Conservation (phyloP, 2,113 vertebrate species). For the Dicerorhinus sumatrensis region DNA sequence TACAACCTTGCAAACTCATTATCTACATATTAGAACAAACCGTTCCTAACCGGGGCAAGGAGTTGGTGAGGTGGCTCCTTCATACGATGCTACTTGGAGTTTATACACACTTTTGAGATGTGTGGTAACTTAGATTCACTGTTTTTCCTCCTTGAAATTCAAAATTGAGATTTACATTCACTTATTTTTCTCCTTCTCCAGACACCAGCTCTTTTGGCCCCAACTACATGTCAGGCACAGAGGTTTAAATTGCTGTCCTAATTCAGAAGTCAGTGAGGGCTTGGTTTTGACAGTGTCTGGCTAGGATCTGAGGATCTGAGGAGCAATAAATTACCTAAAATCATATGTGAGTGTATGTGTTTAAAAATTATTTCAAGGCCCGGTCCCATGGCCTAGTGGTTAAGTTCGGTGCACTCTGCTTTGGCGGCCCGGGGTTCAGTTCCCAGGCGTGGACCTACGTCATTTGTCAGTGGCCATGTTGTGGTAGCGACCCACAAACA, state of each 20-base stretch:
- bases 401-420: too few species aligned
- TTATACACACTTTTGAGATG: not conserved
- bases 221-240: not conserved
- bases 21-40: not conserved
- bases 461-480: too few species aligned
- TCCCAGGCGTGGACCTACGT: too few species aligned
- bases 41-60: not conserved
- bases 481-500: too few species aligned
- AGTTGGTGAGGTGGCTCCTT: not conserved
- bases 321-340: not conserved
- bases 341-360: not conserved
- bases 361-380: not conserved
- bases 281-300: not conserved
- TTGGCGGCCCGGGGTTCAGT: too few species aligned
- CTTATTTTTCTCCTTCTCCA: not conserved
- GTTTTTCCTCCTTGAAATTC: not conserved
- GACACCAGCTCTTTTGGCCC: not conserved
- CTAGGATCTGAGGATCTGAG: not conserved
- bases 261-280: not conserved
- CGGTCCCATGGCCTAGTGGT: too few species aligned
- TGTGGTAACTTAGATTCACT: not conserved
- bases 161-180: not conserved
- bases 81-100: not conserved
- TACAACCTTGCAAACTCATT: not conserved
- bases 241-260: not conserved